Evolutionary conservation across 2,113 vertebrate genomes (phyloP).

Genomic region (Apus apus): DNA sequence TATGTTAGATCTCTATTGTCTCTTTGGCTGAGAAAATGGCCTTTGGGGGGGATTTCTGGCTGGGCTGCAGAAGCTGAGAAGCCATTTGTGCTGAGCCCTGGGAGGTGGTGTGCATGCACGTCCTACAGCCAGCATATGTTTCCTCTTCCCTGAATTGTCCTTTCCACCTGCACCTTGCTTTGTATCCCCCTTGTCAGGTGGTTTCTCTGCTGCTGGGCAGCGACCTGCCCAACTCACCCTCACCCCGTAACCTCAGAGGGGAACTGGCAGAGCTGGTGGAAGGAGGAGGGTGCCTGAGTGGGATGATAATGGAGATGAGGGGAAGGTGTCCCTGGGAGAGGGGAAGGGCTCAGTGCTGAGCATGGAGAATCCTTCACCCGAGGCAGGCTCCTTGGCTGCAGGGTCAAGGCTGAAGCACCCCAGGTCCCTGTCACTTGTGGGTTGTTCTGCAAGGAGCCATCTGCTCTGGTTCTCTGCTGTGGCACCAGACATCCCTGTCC

Average conservation of each 20-base stretch:
- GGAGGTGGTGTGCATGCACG: accelerated
- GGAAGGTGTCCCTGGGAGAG: neutral
- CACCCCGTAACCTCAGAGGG: neutral
- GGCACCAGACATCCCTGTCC: neutral
- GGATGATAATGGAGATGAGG: neutral
- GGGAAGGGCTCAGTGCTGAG: neutral
- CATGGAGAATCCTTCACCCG: neutral
- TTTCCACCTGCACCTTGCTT: neutral
- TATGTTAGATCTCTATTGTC: neutral
- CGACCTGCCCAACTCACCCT: neutral
- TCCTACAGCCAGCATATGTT: neutral
- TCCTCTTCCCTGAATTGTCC: neutral
- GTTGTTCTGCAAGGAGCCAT: neutral
- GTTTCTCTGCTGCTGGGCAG: neutral
- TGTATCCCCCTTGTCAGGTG: neutral
- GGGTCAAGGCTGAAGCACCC: neutral
- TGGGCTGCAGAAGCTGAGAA: neutral
- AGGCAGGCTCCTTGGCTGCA: neutral
- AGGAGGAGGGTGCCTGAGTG: accelerated
- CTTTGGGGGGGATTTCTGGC: neutral
- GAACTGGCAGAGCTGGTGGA: neutral
- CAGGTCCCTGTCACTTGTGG: neutral
- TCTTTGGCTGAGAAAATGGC: neutral
- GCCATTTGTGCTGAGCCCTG: neutral
- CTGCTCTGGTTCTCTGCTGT: neutral